phyloP scores from a whole-genome alignment of 2,113 vertebrate genomes.

The Hippolais icterina region DNA sequence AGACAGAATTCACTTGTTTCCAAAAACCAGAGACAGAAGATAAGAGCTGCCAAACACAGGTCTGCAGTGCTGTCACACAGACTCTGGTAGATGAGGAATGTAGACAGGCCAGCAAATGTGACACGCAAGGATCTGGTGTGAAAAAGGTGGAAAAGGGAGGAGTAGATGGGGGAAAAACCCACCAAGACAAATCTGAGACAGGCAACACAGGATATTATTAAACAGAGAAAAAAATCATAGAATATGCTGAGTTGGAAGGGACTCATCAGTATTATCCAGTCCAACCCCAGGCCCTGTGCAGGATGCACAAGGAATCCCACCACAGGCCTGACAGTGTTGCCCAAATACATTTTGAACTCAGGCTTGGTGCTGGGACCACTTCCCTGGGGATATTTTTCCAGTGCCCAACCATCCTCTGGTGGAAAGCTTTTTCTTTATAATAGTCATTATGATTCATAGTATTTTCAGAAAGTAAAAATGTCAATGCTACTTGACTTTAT shows the following conservation, averaged over 20 bases:
- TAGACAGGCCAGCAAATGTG: background rate
- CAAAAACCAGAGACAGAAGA: background rate
- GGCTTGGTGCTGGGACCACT: background rate
- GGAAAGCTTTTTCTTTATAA: background rate
- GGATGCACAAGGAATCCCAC: background rate
- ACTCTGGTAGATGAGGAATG: background rate
- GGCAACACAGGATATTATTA: background rate
- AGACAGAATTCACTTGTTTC: background rate
- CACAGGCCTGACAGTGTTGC: fast-evolving
- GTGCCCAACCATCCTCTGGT: background rate
- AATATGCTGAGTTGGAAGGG: background rate
- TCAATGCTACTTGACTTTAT: background rate
- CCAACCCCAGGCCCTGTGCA: background rate
- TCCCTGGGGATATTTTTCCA: background rate
- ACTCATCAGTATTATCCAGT: background rate
- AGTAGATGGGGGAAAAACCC: fast-evolving
- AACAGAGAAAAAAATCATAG: background rate
- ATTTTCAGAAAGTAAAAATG: background rate
- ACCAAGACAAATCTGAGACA: background rate
- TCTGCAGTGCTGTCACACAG: background rate
- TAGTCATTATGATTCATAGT: background rate
- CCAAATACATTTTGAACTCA: background rate
- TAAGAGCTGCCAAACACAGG: background rate
- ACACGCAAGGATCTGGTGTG: background rate
- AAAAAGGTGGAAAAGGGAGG: background rate